A percentile compares a stretch with the other conserved stretches of the same genome.
Conservation (phyloP, 2,888 invertebrate genomes). For the Tetanocera ferruginea region DNA sequence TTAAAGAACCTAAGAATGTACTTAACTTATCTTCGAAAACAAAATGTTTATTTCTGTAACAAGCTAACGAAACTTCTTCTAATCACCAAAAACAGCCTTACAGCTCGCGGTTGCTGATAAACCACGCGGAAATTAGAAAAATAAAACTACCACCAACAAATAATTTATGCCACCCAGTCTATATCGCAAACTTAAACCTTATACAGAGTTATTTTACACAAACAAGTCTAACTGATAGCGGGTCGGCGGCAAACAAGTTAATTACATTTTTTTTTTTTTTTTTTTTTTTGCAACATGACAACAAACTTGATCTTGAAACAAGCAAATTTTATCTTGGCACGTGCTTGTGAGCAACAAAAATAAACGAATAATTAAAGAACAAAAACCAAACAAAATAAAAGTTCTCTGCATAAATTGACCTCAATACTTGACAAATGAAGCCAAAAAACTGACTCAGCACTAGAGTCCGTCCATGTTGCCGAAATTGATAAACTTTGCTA, state of each 20-base stretch:
- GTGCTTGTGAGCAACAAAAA: not conserved
- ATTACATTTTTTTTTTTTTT: not conserved
- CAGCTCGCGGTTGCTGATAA: not conserved
- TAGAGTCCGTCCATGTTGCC: not conserved
- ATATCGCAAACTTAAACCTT: not conserved
- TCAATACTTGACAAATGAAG: not conserved
- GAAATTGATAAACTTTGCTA: not conserved
- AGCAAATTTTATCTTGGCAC: not conserved
- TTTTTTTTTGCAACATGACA: not conserved
- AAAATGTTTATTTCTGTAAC: no score
- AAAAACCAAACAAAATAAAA: not conserved
- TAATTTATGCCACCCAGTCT: not conserved
- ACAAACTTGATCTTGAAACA: not conserved
- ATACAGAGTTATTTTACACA: not conserved
- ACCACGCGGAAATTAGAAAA: not conserved
- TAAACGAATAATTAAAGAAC: not conserved
- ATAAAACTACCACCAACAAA: not conserved
- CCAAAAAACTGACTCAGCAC: not conserved
- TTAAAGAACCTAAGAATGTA: no score
- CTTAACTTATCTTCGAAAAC: no score
- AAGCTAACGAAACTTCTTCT: no score
- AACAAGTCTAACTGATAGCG: not conserved
- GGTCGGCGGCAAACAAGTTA: not conserved
- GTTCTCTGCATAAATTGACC: not conserved
- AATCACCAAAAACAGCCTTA: no score